Conservation (phyloP, 2,888 invertebrate genomes). For the Lucinisca nassula region DNA sequence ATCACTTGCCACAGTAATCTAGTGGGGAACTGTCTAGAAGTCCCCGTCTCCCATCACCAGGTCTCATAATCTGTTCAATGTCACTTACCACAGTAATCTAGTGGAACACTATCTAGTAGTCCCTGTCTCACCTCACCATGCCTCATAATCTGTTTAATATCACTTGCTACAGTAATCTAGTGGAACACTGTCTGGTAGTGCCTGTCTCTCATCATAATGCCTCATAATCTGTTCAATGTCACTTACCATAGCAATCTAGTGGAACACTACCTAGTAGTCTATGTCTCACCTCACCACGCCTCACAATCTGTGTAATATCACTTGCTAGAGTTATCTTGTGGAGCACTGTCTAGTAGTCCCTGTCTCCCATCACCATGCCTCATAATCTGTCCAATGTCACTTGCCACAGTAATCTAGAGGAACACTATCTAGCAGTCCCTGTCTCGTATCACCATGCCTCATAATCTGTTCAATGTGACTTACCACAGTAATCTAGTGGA, state of each 20-base stretch:
- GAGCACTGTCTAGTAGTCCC: too few species aligned
- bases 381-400: too few species aligned
- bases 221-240: neutral
- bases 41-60: neutral
- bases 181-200: neutral
- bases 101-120: neutral
- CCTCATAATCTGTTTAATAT: neutral
- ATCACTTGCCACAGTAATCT: neutral
- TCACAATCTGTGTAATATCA: neutral
- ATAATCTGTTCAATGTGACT: too few species aligned
- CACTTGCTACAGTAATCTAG: neutral
- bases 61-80: neutral
- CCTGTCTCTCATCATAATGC: neutral
- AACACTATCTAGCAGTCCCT: too few species aligned
- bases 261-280: neutral
- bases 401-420: too few species aligned
- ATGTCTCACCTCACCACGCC: neutral
- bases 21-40: neutral
- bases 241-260: neutral
- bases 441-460: too few species aligned
- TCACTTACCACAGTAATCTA: constrained; percentile 3
- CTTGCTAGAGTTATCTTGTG: too few species aligned
- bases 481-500: neutral
- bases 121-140: neutral
- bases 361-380: too few species aligned